Percentiles rank a stretch among this genome's conserved stretches.
These are phyloP conservation scores for Pheucticus melanocephalus DNA, from an alignment of 2,113 vertebrate genomes.

Conservation along the genomic window DNA sequence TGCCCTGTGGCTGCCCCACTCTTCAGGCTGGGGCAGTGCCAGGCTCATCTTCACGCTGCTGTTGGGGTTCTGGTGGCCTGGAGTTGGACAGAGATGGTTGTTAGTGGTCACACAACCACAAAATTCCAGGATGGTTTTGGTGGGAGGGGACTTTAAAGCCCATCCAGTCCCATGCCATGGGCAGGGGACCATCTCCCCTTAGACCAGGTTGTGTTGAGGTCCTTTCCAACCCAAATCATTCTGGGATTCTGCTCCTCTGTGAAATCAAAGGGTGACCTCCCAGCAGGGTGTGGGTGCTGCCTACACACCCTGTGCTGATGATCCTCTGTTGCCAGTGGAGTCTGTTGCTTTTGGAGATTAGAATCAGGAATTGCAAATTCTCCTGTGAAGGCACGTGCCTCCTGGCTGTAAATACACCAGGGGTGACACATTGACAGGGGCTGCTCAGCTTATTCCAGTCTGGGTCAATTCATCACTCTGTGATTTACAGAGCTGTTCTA, in stretches of 20 bases:
- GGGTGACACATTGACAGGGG: neutral
- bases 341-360: neutral
- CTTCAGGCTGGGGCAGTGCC: neutral
- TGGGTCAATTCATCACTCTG: neutral
- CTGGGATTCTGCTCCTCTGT: neutral
- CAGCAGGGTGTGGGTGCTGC: neutral
- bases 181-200: neutral
- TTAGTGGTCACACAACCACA: neutral
- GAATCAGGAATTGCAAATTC: constrained; percentile 5
- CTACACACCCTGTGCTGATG: neutral
- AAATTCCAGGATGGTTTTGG: neutral
- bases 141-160: neutral
- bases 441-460: neutral
- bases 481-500: constrained; percentile 40
- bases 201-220: neutral
- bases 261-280: neutral
- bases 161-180: neutral
- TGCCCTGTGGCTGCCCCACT: neutral
- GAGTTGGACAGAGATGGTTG: neutral
- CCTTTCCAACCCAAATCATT: neutral
- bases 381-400: neutral
- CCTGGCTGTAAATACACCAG: neutral
- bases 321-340: neutral
- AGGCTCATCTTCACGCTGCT: neutral
- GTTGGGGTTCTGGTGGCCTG: neutral